Base-by-base conservation (phyloP, 2,113 vertebrate genomes). In the Columba janthina region DNA sequence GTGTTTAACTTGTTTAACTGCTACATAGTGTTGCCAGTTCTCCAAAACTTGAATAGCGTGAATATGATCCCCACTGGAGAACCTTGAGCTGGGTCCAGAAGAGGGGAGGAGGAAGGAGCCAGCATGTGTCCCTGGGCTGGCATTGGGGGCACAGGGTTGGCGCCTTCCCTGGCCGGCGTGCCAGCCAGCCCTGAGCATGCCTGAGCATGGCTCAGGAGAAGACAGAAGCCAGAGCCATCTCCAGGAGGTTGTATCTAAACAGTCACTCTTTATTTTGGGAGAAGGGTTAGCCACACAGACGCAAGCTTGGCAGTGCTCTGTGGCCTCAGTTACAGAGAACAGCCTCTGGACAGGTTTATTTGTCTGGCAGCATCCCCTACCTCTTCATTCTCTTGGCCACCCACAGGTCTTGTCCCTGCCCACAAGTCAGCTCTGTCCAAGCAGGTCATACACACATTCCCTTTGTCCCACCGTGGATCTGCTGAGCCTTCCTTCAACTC, bases 61-160 rank as follows among this genome's bases (percentile, higher is more conserved):
- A 72, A 57, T 82, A 50, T 80, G 48, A 48, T 77, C 51, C 51
- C 24, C 76, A 12, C 72, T n/a, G n/a, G 32, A 73, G 40, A 70
- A 6, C 34, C 38, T 78, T 1, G 2, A 87, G 90, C 74, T 72
- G 36, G 53, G 87, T 82, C 77, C 53, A 29, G 51, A 69, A 10
- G 53, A 46, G 9, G 38, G 10, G 31, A 18, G 54, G 44, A 78
- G 6, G 34, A 40, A 28, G 34, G 24, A 72, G 62, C 38, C 24
- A 67, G 42, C 0, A 0, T 26, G 24, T 32, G 10, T 34, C 42
- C 67, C 15, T 1, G 3, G 18, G 16, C 64, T 64, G 31, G 42
- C 0, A 0, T 48, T 20, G 1, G 1, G 25, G 25, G 2, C 42
- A 56, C 58, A 18, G 1, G 0, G 15, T 29, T 15, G 6, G 32